Percentiles rank a stretch among this genome's conserved stretches.
phyloP scores from a whole-genome alignment of 2,797 vertebrate species.

The Pseudochromis fuscus region DNA sequence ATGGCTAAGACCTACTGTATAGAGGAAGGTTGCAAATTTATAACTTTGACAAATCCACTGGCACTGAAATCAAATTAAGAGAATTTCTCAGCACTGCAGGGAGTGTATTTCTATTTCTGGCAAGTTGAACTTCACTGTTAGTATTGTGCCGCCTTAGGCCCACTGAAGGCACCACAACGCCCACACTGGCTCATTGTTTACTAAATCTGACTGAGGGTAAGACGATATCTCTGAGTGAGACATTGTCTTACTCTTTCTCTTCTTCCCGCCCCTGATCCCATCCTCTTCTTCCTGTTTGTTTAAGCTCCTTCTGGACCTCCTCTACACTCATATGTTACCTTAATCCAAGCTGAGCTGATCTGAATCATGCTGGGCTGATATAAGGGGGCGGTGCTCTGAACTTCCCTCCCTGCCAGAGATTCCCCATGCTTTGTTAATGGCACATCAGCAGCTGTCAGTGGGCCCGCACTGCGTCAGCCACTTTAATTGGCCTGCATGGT shows the following conservation, averaged over 20 bases:
- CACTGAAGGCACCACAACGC: conserved; percentile 24
- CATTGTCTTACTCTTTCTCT: conserved; percentile 6
- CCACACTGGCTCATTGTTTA: conserved; percentile 41
- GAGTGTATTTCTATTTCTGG: conserved; percentile 39
- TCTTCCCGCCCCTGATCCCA: not conserved
- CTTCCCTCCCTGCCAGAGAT: conserved; percentile 44
- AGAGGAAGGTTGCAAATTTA: not conserved
- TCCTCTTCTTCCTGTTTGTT: conserved; percentile 5
- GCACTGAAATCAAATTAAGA: not conserved
- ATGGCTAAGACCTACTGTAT: not conserved
- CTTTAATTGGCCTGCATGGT: conserved; percentile 76
- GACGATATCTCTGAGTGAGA: conserved; percentile 46
- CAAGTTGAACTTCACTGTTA: conserved; percentile 24
- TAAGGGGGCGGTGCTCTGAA: not conserved
- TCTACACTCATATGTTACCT: conserved; percentile 6
- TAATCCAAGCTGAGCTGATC: conserved; percentile 7
- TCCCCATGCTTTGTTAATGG: conserved; percentile 57
- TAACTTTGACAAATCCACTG: not conserved
- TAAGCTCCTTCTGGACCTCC: conserved; percentile 8
- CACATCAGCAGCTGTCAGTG: conserved; percentile 70
- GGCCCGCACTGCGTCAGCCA: conserved; percentile 79
- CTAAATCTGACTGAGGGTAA: conserved; percentile 54
- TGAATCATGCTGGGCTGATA: not conserved
- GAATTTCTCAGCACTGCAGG: not conserved
- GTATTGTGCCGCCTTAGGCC: conserved; percentile 9